Evolutionary conservation across 1,140 invertebrate genomes (phyloP), one percentile per base, ranked within the genome.

Genomic region (Bombus confusus): DNA sequence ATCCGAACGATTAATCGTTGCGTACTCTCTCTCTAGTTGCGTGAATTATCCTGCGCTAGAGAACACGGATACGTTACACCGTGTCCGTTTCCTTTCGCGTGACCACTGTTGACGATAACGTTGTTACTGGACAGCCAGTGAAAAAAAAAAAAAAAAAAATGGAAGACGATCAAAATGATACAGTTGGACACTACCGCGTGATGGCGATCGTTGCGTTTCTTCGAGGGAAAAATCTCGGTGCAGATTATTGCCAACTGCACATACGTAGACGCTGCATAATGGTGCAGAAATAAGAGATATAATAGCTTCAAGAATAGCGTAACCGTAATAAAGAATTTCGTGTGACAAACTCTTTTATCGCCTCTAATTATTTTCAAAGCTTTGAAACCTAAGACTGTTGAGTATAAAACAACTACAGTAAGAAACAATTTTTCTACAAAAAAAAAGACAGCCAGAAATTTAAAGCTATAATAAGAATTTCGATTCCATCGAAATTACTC

Each of bases 11-110:
- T 83, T 83, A 83, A 83, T 83, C 82, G 82, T 77, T 74, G 75
- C 57, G 57, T 77, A 77, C 59, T 64, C 25, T 52, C 71, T 73
- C 71, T 31, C 64, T 25, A 68, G 41, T 80, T 80, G 64, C 82
- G 82, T 83, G 74, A 83, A 83, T 77, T 83, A 83, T 78, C 74
- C 62, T 12, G 64, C 12, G 22, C 31, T 31, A 22, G 47, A 76
- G 74, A 76, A 76, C 47, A 62, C 31, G 71, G 80, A 64, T 73
- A 75, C 80, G 80, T 82, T 77, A 78, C 82, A 77, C 74, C 62
- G 82, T 57, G 74, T 78, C 37, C 64, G 47, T 83, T 83, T 83
- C 82, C 82, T 83, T 69, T 83, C 82, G 82, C 82, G 82, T 83
- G 82, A 83, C 82, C 82, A 69, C 22, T 47, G 28, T 41, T n/a